phyloP scores from a whole-genome alignment of 2,797 vertebrate genomes.

The Rhinella marina region DNA sequence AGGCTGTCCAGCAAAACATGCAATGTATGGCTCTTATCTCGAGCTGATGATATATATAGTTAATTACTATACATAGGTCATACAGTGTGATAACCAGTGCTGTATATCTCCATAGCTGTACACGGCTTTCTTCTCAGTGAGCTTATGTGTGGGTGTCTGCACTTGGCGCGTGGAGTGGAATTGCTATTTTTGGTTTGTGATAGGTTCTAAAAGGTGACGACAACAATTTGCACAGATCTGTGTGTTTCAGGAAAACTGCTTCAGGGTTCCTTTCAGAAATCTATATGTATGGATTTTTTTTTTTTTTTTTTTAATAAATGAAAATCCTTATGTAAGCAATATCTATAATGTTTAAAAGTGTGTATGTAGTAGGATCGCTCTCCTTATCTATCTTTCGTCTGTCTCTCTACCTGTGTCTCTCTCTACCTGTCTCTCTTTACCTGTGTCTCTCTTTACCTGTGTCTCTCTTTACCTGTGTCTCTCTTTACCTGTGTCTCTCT shows the following conservation, averaged over 20 bases:
- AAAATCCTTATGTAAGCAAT: too few relatives aligned
- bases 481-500: too few relatives aligned
- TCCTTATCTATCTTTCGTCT: too few relatives aligned
- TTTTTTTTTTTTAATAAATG: background rate
- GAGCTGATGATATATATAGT: too few relatives aligned
- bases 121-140: conserved; percentile 12
- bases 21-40: too few relatives aligned
- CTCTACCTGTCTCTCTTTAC: too few relatives aligned
- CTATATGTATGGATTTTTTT: background rate
- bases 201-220: conserved; percentile 39
- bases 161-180: conserved; percentile 58
- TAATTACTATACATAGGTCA: too few relatives aligned
- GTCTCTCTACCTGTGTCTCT: too few relatives aligned
- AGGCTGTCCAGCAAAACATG: background rate
- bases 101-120: background rate
- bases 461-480: too few relatives aligned
- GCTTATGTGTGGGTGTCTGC: conserved; percentile 62
- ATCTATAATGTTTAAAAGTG: too few relatives aligned
- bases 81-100: background rate
- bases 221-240: conserved; percentile 18
- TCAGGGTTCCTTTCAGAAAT: background rate
- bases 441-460: too few relatives aligned
- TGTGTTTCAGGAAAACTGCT: conserved; percentile 11
- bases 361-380: too few relatives aligned
- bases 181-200: conserved; percentile 64